Conservation (phyloP, 23 tunicate genomes). For the Aplidium turbinatum region DNA sequence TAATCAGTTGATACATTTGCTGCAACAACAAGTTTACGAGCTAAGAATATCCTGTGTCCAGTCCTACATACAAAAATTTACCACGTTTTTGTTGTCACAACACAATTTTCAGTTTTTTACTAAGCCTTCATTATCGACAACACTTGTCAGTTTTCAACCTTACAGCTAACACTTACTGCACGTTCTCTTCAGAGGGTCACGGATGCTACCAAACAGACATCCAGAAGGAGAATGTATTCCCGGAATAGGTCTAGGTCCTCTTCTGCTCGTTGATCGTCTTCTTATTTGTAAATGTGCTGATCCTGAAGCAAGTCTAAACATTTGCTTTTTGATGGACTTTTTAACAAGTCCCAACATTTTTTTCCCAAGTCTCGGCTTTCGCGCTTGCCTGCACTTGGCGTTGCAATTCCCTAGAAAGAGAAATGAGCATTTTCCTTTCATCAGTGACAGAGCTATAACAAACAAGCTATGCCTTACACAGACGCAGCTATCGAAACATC, state of each 20-base stretch:
- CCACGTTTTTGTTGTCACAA: too few relatives aligned
- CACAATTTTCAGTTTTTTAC: too few relatives aligned
- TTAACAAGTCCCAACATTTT: constrained; percentile 12
- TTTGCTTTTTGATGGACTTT: constrained; percentile 25
- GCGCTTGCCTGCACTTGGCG: constrained; percentile 26
- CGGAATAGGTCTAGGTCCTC: not conserved
- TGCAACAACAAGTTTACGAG: too few relatives aligned
- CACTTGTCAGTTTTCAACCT: too few relatives aligned
- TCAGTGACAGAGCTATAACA: too few relatives aligned
- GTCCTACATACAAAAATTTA: too few relatives aligned
- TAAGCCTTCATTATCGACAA: too few relatives aligned
- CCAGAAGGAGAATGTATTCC: constrained; percentile 36
- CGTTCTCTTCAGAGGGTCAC: not conserved
- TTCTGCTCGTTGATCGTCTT: constrained; percentile 7
- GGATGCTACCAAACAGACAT: constrained; percentile 20
- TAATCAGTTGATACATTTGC: too few relatives aligned
- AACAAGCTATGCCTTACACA: too few relatives aligned
- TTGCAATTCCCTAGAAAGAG: constrained; percentile 57
- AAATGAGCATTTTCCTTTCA: too few relatives aligned
- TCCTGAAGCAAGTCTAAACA: constrained; percentile 1
- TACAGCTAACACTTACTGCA: constrained; percentile 15
- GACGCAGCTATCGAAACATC: too few relatives aligned
- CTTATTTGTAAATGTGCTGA: constrained; percentile 7
- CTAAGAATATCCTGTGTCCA: too few relatives aligned
- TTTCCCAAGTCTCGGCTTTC: not conserved